Percentiles rank a stretch among this genome's conserved stretches.
These are phyloP conservation scores for Pionites leucogaster DNA, from an alignment of 2,113 vertebrate species.

Conservation along the genomic window DNA sequence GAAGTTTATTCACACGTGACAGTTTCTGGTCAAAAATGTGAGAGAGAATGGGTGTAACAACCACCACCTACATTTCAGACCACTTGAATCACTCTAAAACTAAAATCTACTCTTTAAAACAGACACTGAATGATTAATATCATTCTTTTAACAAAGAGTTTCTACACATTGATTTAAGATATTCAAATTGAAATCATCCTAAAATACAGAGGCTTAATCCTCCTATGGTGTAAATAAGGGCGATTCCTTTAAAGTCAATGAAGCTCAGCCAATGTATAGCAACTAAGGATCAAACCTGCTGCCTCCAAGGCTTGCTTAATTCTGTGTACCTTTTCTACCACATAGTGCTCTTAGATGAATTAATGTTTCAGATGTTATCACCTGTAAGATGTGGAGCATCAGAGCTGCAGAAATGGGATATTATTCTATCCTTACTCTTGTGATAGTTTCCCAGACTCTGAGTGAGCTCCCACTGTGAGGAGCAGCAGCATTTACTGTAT, in stretches of 20 bases:
- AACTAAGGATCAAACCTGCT: neutral
- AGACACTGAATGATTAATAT: neutral
- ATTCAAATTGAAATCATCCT: neutral
- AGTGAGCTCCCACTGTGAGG: neutral
- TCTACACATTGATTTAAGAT: neutral
- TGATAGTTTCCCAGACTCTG: neutral
- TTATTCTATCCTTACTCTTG: neutral
- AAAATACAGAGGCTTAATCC: neutral
- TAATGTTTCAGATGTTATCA: neutral
- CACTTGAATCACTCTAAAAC: neutral
- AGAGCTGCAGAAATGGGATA: neutral
- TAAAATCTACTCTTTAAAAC: neutral
- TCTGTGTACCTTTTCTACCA: neutral
- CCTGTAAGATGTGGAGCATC: neutral
- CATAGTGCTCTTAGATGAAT: neutral
- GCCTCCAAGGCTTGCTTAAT: conserved; percentile 37
- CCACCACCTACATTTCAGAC: neutral
- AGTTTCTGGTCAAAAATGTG: neutral
- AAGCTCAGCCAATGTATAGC: neutral
- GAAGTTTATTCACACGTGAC: neutral
- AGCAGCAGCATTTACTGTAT: neutral
- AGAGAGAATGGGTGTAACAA: neutral
- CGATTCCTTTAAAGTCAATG: neutral
- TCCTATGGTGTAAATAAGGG: neutral
- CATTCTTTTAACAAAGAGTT: neutral